A percentile compares a stretch with the other conserved stretches of the same genome.
phyloP scores from a whole-genome alignment of 1,140 invertebrate species.

The Hyles vespertilio region DNA sequence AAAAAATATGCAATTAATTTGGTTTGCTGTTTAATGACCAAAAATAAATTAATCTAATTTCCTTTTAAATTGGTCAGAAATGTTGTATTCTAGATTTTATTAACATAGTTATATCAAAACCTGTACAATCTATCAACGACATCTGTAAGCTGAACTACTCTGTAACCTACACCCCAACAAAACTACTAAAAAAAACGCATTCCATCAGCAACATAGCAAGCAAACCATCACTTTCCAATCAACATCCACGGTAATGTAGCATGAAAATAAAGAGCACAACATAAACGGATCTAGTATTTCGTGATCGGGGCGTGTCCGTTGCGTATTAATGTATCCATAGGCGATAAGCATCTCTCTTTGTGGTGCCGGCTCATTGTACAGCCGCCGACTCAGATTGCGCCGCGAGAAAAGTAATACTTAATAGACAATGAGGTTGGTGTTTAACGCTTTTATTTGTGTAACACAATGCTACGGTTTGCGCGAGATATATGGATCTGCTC shows the following conservation, averaged over 20 bases:
- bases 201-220: no score
- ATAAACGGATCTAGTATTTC: slow-evolving; percentile 64
- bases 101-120: no score
- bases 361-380: slow-evolving; percentile 60
- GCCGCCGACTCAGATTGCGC: slow-evolving; percentile 19
- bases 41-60: slow-evolving; percentile 4
- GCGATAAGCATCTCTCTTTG: slow-evolving; percentile 64
- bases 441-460: slow-evolving; percentile 67
- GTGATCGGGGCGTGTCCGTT: slow-evolving; percentile 55
- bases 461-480: slow-evolving; percentile 45
- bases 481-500: slow-evolving; percentile 42
- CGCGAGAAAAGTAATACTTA: slow-evolving; percentile 69
- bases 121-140: no score
- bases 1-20: no score
- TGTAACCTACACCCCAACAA: slow-evolving; percentile 13
- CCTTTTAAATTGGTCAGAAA: slow-evolving; percentile 15
- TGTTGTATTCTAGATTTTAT: no score
- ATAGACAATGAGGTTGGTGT: slow-evolving; percentile 66
- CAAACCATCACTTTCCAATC: no score
- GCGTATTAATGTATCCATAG: slow-evolving; percentile 58
- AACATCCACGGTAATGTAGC: slow-evolving; percentile 18
- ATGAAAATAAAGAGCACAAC: slow-evolving; percentile 46
- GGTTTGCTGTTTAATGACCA: not conserved
- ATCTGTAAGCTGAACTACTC: no score
- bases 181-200: slow-evolving; percentile 13